Evolutionary conservation across 2,113 vertebrate species (phyloP).

Genomic region (Hyperoodon ampullatus): DNA sequence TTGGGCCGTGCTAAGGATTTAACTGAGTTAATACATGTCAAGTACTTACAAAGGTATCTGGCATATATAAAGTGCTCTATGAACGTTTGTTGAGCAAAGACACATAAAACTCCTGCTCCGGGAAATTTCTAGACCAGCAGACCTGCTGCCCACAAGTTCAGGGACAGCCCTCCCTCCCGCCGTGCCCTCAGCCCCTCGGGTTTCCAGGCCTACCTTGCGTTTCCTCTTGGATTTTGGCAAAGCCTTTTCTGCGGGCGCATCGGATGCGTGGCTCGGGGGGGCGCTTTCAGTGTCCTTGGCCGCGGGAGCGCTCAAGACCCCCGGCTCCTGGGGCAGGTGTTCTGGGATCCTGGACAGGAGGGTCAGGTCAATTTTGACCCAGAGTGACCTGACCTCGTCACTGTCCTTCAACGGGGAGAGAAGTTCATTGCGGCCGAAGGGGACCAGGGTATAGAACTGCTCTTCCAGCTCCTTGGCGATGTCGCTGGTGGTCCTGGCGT

Average conservation of each 20-base stretch:
- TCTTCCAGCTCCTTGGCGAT: constrained; percentile 88
- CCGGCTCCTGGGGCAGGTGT: constrained; percentile 83
- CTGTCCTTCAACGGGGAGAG: constrained; percentile 86
- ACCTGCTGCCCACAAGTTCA: background rate
- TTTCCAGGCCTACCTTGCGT: constrained; percentile 91
- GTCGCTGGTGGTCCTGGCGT: constrained; percentile 87
- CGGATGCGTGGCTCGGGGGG: constrained; percentile 74
- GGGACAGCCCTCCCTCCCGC: background rate
- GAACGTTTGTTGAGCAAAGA: background rate
- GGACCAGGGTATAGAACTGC: constrained; percentile 96
- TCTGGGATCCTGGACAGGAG: constrained; percentile 95
- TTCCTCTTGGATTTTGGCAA: constrained; percentile 92
- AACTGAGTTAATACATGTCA: background rate
- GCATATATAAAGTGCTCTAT: too few relatives aligned
- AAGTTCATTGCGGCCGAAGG: constrained; percentile 94
- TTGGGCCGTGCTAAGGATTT: background rate
- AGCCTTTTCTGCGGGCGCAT: constrained; percentile 83
- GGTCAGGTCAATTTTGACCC: constrained; percentile 97
- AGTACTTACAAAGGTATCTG: background rate
- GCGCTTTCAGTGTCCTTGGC: constrained; percentile 84
- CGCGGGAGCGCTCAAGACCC: constrained; percentile 80
- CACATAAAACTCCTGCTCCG: background rate
- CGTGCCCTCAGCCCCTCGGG: fast-evolving
- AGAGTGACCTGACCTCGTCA: constrained; percentile 93
- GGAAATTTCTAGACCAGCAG: background rate